Conservation (phyloP, 2,888 invertebrate species). For the Papilio gigon region DNA sequence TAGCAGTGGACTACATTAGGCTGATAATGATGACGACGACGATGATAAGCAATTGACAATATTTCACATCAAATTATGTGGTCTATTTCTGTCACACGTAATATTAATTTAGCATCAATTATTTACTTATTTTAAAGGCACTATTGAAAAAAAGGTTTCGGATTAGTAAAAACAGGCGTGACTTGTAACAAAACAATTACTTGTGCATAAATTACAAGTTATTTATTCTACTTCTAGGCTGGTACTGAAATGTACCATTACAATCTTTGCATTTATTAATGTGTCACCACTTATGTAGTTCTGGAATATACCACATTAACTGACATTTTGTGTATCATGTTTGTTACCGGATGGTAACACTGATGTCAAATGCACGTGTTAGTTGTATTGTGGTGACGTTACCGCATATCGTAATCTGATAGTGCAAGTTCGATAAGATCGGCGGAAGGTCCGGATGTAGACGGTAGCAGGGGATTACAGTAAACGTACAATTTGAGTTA, state of each 20-base stretch:
- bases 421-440: slow-evolving; percentile 6
- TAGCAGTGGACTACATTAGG: no score
- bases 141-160: no score
- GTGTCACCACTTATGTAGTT: no score
- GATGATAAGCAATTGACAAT: no score
- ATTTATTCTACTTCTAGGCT: neutral
- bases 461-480: slow-evolving; percentile 8
- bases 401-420: slow-evolving; percentile 23
- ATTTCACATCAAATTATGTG: no score
- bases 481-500: slow-evolving; percentile 47
- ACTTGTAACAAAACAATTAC: no score
- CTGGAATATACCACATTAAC: neutral
- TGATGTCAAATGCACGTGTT: slow-evolving; percentile 20
- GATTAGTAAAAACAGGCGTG: no score
- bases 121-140: no score
- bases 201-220: no score
- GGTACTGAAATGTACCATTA: neutral
- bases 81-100: no score
- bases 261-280: neutral
- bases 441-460: slow-evolving; percentile 21
- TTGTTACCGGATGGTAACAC: neutral
- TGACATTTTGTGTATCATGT: neutral
- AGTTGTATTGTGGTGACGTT: slow-evolving; percentile 12
- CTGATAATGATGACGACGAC: no score
- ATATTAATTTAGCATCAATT: no score